Percentiles rank a stretch among this genome's conserved stretches.
Evolutionary conservation across 2,888 invertebrate species (phyloP).

Genomic region (Vanessa cardui): DNA sequence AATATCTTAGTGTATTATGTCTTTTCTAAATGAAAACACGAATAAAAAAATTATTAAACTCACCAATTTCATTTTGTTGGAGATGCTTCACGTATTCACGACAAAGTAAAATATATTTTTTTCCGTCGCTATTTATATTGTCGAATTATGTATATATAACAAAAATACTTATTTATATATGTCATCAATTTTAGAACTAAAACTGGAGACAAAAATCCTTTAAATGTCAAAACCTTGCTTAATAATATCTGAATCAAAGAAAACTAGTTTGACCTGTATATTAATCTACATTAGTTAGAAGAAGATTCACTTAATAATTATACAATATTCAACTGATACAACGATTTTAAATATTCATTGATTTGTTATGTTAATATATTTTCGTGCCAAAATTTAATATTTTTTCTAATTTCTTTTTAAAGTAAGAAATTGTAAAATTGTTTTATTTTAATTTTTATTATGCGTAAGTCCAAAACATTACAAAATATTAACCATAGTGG

Average conservation of each 20-base stretch:
- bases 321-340: no score
- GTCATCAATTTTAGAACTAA: neutral
- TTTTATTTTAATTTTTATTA: no score
- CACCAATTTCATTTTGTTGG: conserved; percentile 31
- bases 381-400: no score
- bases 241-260: no score
- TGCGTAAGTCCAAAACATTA: conserved; percentile 25
- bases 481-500: no score
- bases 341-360: no score
- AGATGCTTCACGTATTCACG: conserved; percentile 5
- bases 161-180: neutral
- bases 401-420: no score
- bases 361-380: no score
- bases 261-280: no score
- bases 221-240: neutral
- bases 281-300: no score
- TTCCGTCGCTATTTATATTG: neutral
- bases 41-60: conserved; percentile 13
- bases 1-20: neutral
- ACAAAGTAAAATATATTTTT: neutral
- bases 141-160: neutral
- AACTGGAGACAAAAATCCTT: neutral
- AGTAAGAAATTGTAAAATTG: no score
- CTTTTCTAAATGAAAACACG: neutral
- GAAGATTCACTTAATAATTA: no score